phyloP scores from a whole-genome alignment of 2,797 vertebrate species.

The Tangara arthus region DNA sequence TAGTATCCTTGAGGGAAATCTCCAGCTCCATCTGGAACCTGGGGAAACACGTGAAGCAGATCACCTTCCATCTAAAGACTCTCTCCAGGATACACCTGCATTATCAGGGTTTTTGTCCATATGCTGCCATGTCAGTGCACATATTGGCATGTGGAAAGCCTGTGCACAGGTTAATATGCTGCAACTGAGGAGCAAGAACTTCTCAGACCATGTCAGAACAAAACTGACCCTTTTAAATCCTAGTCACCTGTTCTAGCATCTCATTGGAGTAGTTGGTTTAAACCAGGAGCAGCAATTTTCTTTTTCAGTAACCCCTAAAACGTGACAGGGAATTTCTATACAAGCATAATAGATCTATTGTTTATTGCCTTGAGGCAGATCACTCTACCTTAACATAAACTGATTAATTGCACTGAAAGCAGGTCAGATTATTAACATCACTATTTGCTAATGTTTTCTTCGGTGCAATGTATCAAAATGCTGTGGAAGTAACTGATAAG shows the following conservation, averaged over 20 bases:
- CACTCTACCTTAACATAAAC: background rate
- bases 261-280: background rate
- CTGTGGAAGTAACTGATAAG: background rate
- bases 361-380: background rate
- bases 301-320: background rate
- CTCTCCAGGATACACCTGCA: background rate
- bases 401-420: background rate
- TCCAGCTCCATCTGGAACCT: constrained; percentile 67
- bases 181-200: background rate
- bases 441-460: background rate
- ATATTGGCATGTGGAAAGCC: accelerated
- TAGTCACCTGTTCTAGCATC: background rate
- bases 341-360: background rate
- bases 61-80: background rate
- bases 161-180: background rate
- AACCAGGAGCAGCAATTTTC: background rate
- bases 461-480: background rate
- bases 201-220: background rate
- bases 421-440: background rate
- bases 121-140: accelerated
- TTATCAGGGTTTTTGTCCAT: background rate
- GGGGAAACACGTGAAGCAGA: background rate
- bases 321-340: background rate
- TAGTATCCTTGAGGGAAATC: constrained; percentile 71
- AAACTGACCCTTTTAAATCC: background rate